Percentiles rank a stretch among this genome's conserved stretches.
phyloP scores from a whole-genome alignment of 2,797 vertebrate species.

The Eptatretus atami region DNA sequence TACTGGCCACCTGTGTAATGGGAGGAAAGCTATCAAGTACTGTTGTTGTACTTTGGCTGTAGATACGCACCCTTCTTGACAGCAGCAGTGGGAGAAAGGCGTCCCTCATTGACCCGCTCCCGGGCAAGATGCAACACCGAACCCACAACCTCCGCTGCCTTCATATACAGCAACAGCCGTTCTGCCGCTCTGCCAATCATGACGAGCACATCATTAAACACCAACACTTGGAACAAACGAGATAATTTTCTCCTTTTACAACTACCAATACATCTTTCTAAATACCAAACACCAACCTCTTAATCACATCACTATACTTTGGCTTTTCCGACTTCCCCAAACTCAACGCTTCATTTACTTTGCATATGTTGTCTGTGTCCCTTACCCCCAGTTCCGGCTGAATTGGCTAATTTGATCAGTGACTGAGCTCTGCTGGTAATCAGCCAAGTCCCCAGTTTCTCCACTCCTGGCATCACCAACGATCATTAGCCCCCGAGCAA shows the following conservation, averaged over 20 bases:
- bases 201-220: conserved; percentile 4
- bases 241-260: no score
- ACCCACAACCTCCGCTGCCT: conserved; percentile 55
- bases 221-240: no score
- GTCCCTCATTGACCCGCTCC: conserved; percentile 38
- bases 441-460: conserved; percentile 13
- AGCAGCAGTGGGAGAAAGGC: conserved; percentile 41
- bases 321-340: no score
- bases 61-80: background rate
- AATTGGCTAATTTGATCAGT: conserved; percentile 83
- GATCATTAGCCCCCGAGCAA: conserved; percentile 55
- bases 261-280: no score
- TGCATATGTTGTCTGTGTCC: background rate
- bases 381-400: conserved; percentile 69
- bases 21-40: no score
- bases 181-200: conserved; percentile 35
- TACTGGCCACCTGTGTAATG: no score
- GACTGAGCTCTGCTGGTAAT: conserved; percentile 42
- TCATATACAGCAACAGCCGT: conserved; percentile 72
- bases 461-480: conserved; percentile 36
- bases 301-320: no score
- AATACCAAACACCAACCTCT: no score
- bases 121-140: conserved; percentile 41
- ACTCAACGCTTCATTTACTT: no score
- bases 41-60: no score